Evolutionary conservation across 2,113 vertebrate genomes (phyloP).

Genomic region (Cyphomyrus plagiostoma): DNA sequence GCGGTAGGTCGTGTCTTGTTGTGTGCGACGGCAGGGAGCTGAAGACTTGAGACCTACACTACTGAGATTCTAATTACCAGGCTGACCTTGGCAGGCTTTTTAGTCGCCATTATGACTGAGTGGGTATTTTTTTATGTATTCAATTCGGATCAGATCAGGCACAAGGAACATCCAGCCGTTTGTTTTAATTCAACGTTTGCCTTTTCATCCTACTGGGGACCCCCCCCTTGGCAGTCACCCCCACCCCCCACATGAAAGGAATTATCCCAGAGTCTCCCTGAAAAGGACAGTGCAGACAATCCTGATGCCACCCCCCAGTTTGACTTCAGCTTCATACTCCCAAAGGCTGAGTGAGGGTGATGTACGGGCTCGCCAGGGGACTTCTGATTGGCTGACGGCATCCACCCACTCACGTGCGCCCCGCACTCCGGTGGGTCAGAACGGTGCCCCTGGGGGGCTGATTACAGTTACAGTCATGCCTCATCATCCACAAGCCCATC

Average conservation of each 20-base stretch:
- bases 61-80: background rate
- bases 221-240: background rate
- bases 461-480: background rate
- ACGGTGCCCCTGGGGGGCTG: background rate
- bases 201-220: background rate
- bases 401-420: background rate
- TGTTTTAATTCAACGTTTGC: background rate
- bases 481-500: background rate
- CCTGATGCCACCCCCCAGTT: background rate
- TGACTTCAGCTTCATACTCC: background rate
- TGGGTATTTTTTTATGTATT: background rate
- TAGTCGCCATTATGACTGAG: background rate
- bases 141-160: background rate
- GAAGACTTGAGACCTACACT: background rate
- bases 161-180: background rate
- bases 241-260: background rate
- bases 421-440: background rate
- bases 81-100: constrained; percentile 15
- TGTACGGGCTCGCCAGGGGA: background rate
- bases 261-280: background rate
- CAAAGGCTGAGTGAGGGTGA: background rate
- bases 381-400: background rate
- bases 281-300: background rate
- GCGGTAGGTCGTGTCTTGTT: background rate
- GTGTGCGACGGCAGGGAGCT: background rate